These are phyloP conservation scores for Scaptomyza reducta DNA, from an alignment of 2,888 invertebrate species.

Conservation along the genomic window DNA sequence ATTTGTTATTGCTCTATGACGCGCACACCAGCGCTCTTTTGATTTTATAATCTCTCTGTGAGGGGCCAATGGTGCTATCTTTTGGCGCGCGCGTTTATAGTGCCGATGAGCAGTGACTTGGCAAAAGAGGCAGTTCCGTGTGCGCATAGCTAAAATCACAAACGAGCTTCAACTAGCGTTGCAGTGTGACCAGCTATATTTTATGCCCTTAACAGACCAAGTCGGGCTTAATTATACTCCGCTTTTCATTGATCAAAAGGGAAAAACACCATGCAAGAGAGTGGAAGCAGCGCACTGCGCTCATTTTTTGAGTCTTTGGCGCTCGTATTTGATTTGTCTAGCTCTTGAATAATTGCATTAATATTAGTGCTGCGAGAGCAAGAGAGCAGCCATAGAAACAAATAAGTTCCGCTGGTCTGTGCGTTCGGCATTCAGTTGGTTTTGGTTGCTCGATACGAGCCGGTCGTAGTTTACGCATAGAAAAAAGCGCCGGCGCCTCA, in stretches of 20 bases:
- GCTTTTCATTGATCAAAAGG: constrained; percentile 44
- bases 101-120: constrained; percentile 42
- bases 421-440: constrained; percentile 69
- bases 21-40: constrained; percentile 2
- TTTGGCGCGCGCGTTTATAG: constrained; percentile 15
- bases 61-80: constrained; percentile 31
- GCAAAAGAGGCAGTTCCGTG: constrained; percentile 9
- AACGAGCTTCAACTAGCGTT: neutral
- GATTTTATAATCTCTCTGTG: constrained; percentile 22
- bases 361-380: constrained; percentile 4
- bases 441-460: constrained; percentile 64
- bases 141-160: neutral
- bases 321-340: constrained; percentile 9
- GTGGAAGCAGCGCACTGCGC: neutral
- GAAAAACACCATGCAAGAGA: neutral
- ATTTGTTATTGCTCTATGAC: constrained; percentile 3
- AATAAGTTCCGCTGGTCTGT: constrained; percentile 60
- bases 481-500: constrained; percentile 4
- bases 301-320: neutral
- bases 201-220: constrained; percentile 1
- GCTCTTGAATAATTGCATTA: constrained; percentile 23
- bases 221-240: constrained; percentile 10
- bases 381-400: constrained; percentile 47
- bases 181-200: constrained; percentile 26
- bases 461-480: constrained; percentile 47